phyloP scores from a whole-genome alignment of 1,140 invertebrate genomes.

The Bombus soroeensis region DNA sequence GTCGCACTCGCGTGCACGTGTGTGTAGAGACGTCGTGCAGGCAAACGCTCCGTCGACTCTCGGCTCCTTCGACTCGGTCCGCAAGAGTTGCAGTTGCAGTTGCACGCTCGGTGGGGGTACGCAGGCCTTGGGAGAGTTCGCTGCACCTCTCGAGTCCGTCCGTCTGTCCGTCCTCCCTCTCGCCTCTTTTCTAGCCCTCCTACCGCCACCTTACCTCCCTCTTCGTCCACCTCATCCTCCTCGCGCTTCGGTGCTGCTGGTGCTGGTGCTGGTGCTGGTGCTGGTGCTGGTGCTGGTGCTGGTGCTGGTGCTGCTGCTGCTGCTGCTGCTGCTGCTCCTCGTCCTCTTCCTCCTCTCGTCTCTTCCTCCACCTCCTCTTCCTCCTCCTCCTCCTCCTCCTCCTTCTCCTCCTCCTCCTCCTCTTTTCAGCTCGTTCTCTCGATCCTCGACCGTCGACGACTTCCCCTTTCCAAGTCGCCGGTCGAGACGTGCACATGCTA shows the following conservation, averaged over 20 bases:
- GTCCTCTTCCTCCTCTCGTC: slow-evolving; percentile 21
- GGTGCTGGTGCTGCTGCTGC: background rate
- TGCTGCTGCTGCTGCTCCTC: background rate
- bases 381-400: background rate
- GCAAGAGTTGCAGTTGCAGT: slow-evolving; percentile 71
- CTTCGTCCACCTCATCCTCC: slow-evolving; percentile 20
- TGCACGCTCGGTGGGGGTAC: slow-evolving; percentile 61
- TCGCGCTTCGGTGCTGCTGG: background rate
- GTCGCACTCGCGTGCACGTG: slow-evolving; percentile 2
- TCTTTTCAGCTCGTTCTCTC: slow-evolving; percentile 39
- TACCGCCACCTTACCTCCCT: slow-evolving; percentile 21
- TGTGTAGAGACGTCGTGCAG: slow-evolving; percentile 47
- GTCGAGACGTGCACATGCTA: slow-evolving; percentile 74
- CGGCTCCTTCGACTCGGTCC: slow-evolving; percentile 36
- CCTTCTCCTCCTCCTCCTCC: slow-evolving; percentile 34
- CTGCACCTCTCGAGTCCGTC: slow-evolving; percentile 80
- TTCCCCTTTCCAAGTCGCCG: slow-evolving; percentile 79
- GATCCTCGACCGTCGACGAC: slow-evolving; percentile 68
- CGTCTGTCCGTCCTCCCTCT: slow-evolving; percentile 66
- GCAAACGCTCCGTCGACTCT: slow-evolving; percentile 30
- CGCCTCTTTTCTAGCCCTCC: slow-evolving; percentile 40
- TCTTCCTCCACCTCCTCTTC: background rate
- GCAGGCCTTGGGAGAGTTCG: slow-evolving; percentile 82
- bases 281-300: background rate
- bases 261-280: slow-evolving; percentile 12